Conservation (phyloP, 2,797 vertebrate genomes). For the Decapterus maruadsi region DNA sequence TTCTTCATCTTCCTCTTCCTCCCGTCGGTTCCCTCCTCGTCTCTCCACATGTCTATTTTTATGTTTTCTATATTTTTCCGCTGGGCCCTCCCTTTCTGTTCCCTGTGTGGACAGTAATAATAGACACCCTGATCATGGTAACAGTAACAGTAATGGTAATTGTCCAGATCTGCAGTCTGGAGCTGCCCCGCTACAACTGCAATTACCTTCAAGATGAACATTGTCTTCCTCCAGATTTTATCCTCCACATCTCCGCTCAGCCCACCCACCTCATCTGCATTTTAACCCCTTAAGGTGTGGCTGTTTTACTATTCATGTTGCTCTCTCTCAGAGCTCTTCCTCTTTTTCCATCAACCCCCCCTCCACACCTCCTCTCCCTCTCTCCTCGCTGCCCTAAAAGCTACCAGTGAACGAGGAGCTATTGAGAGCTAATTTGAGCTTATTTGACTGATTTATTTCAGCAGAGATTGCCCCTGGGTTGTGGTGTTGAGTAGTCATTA, state of each 20-base stretch:
- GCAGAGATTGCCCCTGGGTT: conserved; percentile 49
- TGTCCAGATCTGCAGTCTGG: conserved; percentile 34
- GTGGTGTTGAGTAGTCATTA: conserved; percentile 49
- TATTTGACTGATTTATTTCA: conserved; percentile 70
- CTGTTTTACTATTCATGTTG: conserved; percentile 57
- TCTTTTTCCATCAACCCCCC: conserved; percentile 20
- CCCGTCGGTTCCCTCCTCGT: conserved; percentile 31
- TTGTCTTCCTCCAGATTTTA: conserved; percentile 50
- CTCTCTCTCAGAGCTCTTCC: conserved; percentile 31
- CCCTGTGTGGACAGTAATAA: conserved; percentile 34
- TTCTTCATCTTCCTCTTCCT: conserved; percentile 48
- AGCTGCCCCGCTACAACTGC: conserved; percentile 22
- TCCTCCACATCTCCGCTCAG: conserved; percentile 51
- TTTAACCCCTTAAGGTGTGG: conserved; percentile 60
- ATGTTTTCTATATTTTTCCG: conserved; percentile 6
- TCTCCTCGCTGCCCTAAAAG: conserved; percentile 52
- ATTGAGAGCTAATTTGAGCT: conserved; percentile 65
- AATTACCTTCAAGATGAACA: conserved; percentile 52
- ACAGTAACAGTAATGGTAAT: conserved; percentile 46
- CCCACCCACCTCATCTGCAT: conserved; percentile 66
- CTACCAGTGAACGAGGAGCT: conserved; percentile 56
- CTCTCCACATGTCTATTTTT: conserved; percentile 23
- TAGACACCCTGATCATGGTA: conserved; percentile 33
- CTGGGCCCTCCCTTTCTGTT: background rate
- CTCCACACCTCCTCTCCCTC: conserved; percentile 13